Evolutionary conservation across 2,797 vertebrate species (phyloP).

Genomic region (Oreochromis mossambicus): DNA sequence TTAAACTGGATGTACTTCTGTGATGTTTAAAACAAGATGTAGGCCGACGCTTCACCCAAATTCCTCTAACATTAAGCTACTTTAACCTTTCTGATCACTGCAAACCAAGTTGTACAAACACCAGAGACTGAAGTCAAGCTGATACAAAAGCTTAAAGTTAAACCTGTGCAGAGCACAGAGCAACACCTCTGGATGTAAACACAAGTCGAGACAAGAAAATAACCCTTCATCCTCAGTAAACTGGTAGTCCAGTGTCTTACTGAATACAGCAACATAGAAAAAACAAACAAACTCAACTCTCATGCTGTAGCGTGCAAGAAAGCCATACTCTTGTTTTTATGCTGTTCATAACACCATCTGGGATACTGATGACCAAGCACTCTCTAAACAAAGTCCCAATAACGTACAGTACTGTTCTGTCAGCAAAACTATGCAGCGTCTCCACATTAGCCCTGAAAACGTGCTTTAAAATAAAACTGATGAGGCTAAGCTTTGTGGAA

Average conservation of each 20-base stretch:
- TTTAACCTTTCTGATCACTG: not conserved
- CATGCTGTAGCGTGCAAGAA: not conserved
- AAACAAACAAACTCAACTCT: not conserved
- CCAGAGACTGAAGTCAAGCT: not conserved
- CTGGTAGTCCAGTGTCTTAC: accelerated
- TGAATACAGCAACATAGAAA: not conserved
- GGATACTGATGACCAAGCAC: slow-evolving; percentile 38
- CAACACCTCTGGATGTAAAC: not conserved
- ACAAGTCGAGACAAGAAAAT: not conserved
- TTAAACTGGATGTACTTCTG: not conserved
- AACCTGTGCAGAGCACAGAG: not conserved
- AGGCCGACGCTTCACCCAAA: not conserved
- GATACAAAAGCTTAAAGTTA: not conserved
- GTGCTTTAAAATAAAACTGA: slow-evolving; percentile 50
- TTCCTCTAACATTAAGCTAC: not conserved
- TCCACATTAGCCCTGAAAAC: slow-evolving; percentile 31
- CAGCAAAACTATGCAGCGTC: slow-evolving; percentile 30
- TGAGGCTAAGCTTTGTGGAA: slow-evolving; percentile 35
- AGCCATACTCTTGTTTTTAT: not conserved
- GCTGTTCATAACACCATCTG: slow-evolving; percentile 28
- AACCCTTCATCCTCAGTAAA: not conserved
- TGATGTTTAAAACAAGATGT: not conserved
- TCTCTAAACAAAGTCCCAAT: slow-evolving; percentile 54
- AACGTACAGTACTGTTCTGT: slow-evolving; percentile 24
- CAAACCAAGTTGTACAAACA: not conserved